phyloP scores from a whole-genome alignment of 2,113 vertebrate species.

The Gnathonemus echidnorhynchus region DNA sequence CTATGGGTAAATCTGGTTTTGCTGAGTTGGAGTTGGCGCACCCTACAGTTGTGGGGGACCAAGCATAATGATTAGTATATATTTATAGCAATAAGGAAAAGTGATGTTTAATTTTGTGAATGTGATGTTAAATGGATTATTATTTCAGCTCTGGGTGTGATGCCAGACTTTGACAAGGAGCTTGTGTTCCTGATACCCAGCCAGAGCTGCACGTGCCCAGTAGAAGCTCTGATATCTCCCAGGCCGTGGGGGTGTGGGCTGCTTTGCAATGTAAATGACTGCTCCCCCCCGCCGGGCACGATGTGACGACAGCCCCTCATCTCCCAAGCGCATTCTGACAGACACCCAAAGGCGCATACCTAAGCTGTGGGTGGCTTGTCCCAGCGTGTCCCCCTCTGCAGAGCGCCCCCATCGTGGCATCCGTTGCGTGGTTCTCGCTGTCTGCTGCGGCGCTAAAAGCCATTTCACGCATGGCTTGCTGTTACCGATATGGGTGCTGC shows the following conservation, averaged over 20 bases:
- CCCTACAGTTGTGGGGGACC: background rate
- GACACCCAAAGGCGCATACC: background rate
- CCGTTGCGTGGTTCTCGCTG: background rate
- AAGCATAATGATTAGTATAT: background rate
- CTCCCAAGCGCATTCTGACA: background rate
- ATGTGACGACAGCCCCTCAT: background rate
- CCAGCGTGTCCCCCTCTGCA: background rate
- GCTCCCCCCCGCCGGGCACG: background rate
- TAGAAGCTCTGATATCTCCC: background rate
- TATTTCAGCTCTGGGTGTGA: background rate
- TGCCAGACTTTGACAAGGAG: background rate
- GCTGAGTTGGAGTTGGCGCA: background rate
- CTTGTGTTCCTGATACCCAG: background rate
- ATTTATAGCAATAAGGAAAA: background rate
- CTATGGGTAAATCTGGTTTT: background rate
- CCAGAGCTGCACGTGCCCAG: background rate
- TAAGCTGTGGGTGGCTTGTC: background rate
- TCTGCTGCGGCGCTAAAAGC: background rate
- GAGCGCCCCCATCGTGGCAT: background rate
- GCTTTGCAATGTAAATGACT: background rate
- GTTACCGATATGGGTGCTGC: background rate
- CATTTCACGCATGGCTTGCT: background rate
- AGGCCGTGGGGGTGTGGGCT: background rate
- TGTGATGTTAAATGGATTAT: background rate
- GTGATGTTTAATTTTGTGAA: background rate